Conservation (phyloP, 2,113 vertebrate genomes). For the Otis tarda region DNA sequence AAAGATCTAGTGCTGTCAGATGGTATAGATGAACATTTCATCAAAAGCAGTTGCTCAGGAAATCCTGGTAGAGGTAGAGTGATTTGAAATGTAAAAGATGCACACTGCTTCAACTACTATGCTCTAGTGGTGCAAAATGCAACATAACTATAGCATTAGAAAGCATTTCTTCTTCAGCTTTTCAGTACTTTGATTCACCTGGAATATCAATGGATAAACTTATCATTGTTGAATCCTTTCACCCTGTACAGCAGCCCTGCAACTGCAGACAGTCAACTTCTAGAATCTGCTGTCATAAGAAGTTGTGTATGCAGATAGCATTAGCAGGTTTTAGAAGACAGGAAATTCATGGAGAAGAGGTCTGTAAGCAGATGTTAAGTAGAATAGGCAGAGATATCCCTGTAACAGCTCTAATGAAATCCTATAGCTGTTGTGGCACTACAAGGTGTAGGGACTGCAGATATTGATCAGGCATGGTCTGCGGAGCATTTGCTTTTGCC, state of each 20-base stretch:
- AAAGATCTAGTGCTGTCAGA: background rate
- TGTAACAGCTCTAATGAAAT: background rate
- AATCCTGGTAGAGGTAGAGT: background rate
- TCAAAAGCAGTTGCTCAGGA: background rate
- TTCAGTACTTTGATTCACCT: background rate
- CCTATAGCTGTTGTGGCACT: background rate
- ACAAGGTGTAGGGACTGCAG: background rate
- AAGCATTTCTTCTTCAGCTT: background rate
- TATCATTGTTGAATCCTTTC: background rate
- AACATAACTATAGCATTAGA: background rate
- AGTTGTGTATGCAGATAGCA: background rate
- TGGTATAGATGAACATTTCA: background rate
- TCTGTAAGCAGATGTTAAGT: background rate
- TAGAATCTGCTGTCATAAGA: background rate
- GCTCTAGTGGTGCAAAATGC: background rate
- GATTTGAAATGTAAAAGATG: background rate
- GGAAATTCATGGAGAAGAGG: background rate
- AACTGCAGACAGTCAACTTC: background rate
- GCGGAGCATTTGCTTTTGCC: background rate
- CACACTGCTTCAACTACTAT: background rate
- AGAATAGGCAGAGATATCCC: background rate
- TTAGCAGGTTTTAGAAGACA: background rate
- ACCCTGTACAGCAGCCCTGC: background rate
- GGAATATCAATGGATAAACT: background rate
- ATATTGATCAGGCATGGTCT: background rate